These are phyloP conservation scores for Microcaecilia unicolor DNA, from an alignment of 2,797 vertebrate genomes.

Conservation along the genomic window DNA sequence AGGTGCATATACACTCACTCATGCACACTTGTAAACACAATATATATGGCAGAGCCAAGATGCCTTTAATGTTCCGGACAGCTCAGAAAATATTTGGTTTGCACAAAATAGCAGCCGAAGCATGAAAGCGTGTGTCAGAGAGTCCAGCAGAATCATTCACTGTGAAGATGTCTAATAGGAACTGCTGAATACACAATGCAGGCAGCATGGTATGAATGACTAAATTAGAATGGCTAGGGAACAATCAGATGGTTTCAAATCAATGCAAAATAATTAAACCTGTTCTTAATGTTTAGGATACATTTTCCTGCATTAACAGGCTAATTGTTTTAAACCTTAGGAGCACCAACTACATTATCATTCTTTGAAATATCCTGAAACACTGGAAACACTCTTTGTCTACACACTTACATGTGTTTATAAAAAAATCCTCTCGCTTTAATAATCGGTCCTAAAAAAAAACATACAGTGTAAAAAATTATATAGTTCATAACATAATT, in stretches of 20 bases:
- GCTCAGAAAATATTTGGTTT: slow-evolving; percentile 32
- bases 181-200: slow-evolving; percentile 49
- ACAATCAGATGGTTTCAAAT: slow-evolving; percentile 31
- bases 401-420: no score
- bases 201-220: slow-evolving; percentile 32
- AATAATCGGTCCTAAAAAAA: no score
- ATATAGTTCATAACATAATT: no score
- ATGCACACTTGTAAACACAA: slow-evolving; percentile 10
- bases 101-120: slow-evolving; percentile 53
- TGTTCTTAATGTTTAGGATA: slow-evolving; percentile 22
- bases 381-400: no score
- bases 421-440: no score
- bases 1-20: neutral
- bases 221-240: slow-evolving; percentile 28
- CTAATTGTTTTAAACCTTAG: no score
- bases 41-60: slow-evolving; percentile 53
- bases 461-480: no score
- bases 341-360: no score
- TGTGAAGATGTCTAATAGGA: slow-evolving; percentile 61
- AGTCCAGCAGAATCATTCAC: slow-evolving; percentile 50
- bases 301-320: neutral
- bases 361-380: no score
- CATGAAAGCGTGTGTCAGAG: slow-evolving; percentile 62
- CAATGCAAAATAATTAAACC: slow-evolving; percentile 36
- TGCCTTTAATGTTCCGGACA: slow-evolving; percentile 52